Evolutionary conservation across 2,797 vertebrate species (phyloP).

Genomic region (Xyrichtys novacula): DNA sequence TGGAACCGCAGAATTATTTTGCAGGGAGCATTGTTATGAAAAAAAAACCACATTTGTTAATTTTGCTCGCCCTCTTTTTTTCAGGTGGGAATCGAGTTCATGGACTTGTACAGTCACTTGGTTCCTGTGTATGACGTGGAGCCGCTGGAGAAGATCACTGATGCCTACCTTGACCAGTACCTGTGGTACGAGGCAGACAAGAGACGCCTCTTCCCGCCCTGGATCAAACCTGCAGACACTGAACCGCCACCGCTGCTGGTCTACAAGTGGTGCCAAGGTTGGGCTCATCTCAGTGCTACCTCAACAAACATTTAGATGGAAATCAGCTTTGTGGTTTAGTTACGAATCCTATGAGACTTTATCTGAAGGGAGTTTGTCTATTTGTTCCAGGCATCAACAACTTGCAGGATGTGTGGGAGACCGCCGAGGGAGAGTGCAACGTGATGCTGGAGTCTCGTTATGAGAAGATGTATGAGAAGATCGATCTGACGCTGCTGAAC

Average conservation of each 20-base stretch:
- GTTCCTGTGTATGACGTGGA: slow-evolving; percentile 99
- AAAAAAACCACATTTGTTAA: not conserved
- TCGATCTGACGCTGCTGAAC: slow-evolving; percentile 97
- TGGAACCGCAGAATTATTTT: no score
- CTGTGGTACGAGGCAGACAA: slow-evolving; percentile 99
- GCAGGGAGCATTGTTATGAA: no score
- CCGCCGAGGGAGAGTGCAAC: slow-evolving; percentile 96
- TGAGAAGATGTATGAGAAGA: slow-evolving; percentile 99
- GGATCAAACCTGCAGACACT: slow-evolving; percentile 99
- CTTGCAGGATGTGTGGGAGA: slow-evolving; percentile 99
- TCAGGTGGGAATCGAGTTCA: slow-evolving; percentile 99
- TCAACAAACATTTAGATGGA: not conserved
- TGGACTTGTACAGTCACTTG: slow-evolving; percentile 99
- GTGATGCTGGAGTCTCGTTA: slow-evolving; percentile 99
- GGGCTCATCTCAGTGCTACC: not conserved
- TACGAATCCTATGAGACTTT: not conserved
- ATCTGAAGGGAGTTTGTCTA: not conserved
- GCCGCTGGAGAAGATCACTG: slow-evolving; percentile 98
- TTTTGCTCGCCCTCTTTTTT: slow-evolving; percentile 27
- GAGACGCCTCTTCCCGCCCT: slow-evolving; percentile 95
- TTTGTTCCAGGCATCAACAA: slow-evolving; percentile 93
- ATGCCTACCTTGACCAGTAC: slow-evolving; percentile 98
- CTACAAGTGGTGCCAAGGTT: slow-evolving; percentile 99
- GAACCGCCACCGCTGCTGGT: slow-evolving; percentile 97
- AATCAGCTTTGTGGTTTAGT: not conserved